Conservation (phyloP, 2,113 vertebrate species). For the Gavia stellata region DNA sequence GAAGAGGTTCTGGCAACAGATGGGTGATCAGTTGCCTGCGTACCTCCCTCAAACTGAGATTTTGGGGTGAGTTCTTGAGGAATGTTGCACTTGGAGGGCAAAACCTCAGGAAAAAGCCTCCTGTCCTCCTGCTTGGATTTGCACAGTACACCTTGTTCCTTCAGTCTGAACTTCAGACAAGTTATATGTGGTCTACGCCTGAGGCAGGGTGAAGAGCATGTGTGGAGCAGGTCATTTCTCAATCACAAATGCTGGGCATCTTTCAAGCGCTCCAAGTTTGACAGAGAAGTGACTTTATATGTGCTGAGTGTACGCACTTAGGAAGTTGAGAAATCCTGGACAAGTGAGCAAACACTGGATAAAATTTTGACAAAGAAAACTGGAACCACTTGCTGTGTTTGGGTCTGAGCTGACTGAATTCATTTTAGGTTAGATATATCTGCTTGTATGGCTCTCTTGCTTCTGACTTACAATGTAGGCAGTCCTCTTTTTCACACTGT, state of each 20-base stretch:
- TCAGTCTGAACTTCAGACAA: neutral
- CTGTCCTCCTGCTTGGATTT: neutral
- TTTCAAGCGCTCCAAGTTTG: neutral
- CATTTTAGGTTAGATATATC: rapidly evolving
- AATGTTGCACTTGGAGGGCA: neutral
- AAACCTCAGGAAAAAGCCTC: neutral
- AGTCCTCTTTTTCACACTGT: neutral
- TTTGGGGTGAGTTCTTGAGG: neutral
- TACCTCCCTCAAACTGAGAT: neutral
- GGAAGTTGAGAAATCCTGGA: neutral
- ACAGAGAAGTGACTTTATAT: neutral
- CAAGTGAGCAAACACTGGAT: neutral
- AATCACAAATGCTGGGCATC: neutral
- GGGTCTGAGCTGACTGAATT: neutral
- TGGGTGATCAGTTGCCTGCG: neutral
- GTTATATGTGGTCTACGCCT: rapidly evolving
- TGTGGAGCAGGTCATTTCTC: neutral
- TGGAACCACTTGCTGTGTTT: neutral
- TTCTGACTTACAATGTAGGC: neutral
- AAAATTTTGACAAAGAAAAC: neutral
- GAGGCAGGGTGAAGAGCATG: neutral
- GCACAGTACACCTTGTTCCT: neutral
- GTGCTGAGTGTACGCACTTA: neutral
- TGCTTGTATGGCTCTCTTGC: neutral
- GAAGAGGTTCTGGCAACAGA: neutral